A percentile compares a stretch with the other conserved stretches of the same genome.
Evolutionary conservation across 2,797 vertebrate genomes (phyloP).

Genomic region (Eospalax fontanierii): DNA sequence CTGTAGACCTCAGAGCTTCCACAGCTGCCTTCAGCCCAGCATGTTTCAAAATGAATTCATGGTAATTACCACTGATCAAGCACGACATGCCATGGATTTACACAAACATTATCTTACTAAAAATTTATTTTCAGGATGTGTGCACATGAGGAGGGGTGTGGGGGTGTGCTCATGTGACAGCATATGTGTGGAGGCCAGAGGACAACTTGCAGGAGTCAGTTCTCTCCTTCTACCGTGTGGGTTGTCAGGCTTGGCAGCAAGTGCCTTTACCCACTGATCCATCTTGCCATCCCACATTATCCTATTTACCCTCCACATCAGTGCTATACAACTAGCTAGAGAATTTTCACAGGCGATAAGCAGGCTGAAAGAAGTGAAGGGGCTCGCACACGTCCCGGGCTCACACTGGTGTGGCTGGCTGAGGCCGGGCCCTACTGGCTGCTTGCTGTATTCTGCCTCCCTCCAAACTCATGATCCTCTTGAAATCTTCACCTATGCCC

Average conservation of each 20-base stretch:
- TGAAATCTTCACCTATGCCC: background rate
- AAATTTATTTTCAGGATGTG: background rate
- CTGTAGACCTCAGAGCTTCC: background rate
- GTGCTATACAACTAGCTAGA: background rate
- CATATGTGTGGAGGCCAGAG: background rate
- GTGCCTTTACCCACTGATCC: background rate
- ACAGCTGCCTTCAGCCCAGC: background rate
- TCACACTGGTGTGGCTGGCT: background rate
- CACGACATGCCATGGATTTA: background rate
- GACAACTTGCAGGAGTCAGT: background rate
- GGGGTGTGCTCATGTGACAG: background rate
- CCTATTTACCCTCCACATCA: background rate
- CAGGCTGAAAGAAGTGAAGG: background rate
- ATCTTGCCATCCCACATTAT: background rate
- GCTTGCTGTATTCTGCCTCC: background rate
- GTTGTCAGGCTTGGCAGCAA: background rate
- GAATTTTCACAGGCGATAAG: background rate
- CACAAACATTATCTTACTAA: background rate
- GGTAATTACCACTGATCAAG: background rate
- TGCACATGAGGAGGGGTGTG: too few relatives aligned
- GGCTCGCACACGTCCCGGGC: background rate
- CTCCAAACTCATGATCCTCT: background rate
- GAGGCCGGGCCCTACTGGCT: background rate
- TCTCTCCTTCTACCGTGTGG: background rate
- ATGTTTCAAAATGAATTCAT: conserved; percentile 15